Evolutionary conservation across 2,113 vertebrate species (phyloP).

Genomic region (Elanus axillaris): DNA sequence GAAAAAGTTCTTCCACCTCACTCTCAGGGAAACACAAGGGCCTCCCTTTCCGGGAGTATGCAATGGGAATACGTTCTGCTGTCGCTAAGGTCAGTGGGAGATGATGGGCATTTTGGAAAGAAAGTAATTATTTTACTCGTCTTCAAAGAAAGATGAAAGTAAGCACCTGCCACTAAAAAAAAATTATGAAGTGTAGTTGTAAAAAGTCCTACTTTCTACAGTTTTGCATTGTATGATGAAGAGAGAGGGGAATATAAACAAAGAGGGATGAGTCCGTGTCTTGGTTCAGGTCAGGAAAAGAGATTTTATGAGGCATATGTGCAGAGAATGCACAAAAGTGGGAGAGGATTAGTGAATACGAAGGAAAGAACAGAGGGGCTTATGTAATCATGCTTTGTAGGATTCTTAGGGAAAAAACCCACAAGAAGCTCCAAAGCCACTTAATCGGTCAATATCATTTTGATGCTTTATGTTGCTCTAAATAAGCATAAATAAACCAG

Average conservation of each 20-base stretch:
- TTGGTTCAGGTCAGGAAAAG: not conserved
- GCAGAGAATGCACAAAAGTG: not conserved
- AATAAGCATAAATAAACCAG: not conserved
- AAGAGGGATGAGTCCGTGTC: not conserved
- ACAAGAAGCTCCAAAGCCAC: not conserved
- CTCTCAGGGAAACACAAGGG: not conserved
- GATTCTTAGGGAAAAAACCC: not conserved
- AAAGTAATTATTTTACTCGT: not conserved
- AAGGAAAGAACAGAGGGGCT: not conserved
- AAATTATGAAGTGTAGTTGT: not conserved
- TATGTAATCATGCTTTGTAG: not conserved
- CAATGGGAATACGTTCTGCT: not conserved
- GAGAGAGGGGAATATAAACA: not conserved
- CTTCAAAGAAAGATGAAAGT: not conserved
- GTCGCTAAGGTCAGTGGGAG: not conserved
- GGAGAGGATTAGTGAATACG: not conserved
- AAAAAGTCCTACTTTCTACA: not conserved
- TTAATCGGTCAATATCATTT: not conserved
- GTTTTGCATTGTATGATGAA: not conserved
- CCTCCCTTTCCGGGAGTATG: rapidly evolving
- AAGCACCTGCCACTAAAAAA: not conserved
- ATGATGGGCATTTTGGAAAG: not conserved
- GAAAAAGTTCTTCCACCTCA: not conserved
- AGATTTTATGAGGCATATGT: not conserved
- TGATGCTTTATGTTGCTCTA: not conserved